Conservation (phyloP, 2,797 vertebrate genomes). For the Pangasius larnaudii region DNA sequence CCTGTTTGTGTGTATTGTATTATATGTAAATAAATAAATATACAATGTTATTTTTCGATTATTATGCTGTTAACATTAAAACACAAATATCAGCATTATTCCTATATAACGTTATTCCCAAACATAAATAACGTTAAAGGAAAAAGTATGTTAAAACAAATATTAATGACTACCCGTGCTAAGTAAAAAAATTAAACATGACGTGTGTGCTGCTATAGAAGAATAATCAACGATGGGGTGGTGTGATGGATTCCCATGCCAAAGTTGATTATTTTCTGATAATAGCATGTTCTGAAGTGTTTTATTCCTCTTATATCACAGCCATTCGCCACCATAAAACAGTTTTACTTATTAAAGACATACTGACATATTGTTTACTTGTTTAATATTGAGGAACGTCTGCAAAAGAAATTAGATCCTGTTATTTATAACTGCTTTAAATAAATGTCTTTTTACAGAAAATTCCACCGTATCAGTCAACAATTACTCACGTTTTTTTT, state of each 20-base stretch:
- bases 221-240: background rate
- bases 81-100: too few relatives aligned
- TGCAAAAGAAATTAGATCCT: background rate
- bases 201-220: background rate
- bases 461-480: background rate
- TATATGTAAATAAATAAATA: too few relatives aligned
- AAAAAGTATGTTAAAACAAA: too few relatives aligned
- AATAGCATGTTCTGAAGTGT: background rate
- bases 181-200: background rate
- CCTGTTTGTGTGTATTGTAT: background rate
- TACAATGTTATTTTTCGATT: too few relatives aligned
- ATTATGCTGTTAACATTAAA: too few relatives aligned
- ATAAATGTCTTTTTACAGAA: background rate
- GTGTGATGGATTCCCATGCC: background rate
- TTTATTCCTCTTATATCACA: background rate
- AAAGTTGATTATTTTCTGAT: background rate
- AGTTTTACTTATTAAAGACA: background rate
- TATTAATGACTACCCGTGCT: too few relatives aligned
- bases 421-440: background rate
- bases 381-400: background rate
- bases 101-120: too few relatives aligned
- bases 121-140: too few relatives aligned
- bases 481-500: background rate
- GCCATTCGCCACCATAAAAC: background rate
- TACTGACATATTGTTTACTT: background rate